These are phyloP conservation scores for Diplodus sargus DNA, from an alignment of 2,797 vertebrate genomes.

Conservation along the genomic window DNA sequence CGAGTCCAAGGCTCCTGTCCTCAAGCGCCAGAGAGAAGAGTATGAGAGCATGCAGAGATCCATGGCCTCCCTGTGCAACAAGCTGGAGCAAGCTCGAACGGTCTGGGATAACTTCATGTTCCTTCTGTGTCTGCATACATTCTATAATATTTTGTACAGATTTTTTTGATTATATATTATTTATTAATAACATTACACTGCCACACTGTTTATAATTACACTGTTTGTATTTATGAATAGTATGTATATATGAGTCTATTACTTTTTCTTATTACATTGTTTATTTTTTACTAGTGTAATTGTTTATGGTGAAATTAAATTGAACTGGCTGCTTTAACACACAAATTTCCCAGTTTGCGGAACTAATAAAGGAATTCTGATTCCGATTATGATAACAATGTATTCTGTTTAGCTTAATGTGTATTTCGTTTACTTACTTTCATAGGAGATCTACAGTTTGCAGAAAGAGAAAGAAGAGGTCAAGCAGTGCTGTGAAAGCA, in stretches of 20 bases:
- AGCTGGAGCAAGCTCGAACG: slow-evolving; percentile 95
- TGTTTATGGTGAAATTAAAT: not conserved
- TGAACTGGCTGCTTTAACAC: no score
- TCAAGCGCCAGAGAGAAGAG: slow-evolving; percentile 94
- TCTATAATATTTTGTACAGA: not conserved
- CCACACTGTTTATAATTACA: no score
- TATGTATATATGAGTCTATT: no score
- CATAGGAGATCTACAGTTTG: slow-evolving; percentile 92
- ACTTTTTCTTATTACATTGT: no score
- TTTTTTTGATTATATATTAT: not conserved
- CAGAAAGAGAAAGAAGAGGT: slow-evolving; percentile 92
- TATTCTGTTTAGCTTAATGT: not conserved
- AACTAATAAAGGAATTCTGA: no score
- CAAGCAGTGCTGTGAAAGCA: slow-evolving; percentile 87
- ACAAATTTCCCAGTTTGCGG: no score
- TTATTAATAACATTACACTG: no score
- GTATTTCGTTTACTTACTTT: not conserved
- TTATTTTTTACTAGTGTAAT: no score
- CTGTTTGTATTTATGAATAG: no score
- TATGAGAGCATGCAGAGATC: slow-evolving; percentile 94
- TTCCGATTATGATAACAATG: not conserved
- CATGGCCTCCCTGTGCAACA: slow-evolving; percentile 91
- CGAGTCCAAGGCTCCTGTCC: slow-evolving; percentile 93
- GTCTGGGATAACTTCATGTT: slow-evolving; percentile 72
- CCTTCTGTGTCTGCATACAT: not conserved